Percentiles rank a stretch among this genome's conserved stretches.
Conservation (phyloP, 2,797 vertebrate genomes). For the Selene dorsalis region DNA sequence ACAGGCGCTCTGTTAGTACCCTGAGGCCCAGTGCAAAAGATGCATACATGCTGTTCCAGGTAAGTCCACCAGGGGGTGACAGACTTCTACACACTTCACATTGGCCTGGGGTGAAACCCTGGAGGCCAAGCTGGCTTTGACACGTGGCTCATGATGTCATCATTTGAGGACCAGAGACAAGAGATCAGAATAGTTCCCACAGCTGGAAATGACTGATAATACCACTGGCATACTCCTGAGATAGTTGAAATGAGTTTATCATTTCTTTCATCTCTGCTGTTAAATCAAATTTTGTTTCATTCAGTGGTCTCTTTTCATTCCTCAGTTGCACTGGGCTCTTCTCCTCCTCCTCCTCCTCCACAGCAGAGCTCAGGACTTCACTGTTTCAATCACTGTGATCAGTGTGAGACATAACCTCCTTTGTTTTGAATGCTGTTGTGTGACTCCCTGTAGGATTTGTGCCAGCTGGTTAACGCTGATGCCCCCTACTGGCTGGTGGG, state of each 20-base stretch:
- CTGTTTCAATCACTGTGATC: constrained; percentile 32
- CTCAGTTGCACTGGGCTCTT: constrained; percentile 25
- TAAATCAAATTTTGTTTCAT: constrained; percentile 1
- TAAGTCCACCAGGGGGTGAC: constrained; percentile 77
- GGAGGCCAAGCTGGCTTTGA: constrained; percentile 7
- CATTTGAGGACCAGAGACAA: background rate
- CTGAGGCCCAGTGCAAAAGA: constrained; percentile 98
- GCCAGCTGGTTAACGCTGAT: constrained; percentile 98
- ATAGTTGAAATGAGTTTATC: background rate
- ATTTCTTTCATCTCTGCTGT: constrained; percentile 20
- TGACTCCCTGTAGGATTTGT: constrained; percentile 88
- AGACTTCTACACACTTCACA: constrained; percentile 22
- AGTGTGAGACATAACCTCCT: constrained; percentile 31
- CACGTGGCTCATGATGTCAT: constrained; percentile 11
- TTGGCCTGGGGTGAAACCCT: background rate
- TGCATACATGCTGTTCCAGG: constrained; percentile 99
- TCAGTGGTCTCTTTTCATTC: constrained; percentile 17
- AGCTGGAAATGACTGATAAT: background rate
- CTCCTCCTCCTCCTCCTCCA: constrained; percentile 35
- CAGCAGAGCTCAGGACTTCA: constrained; percentile 31
- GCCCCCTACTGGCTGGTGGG: constrained; percentile 99
- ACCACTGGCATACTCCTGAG: background rate
- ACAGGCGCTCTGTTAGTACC: constrained; percentile 93
- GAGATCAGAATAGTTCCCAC: background rate
- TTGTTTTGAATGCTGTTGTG: constrained; percentile 55